These are phyloP conservation scores for Tiliqua scincoides DNA, from an alignment of 2,113 vertebrate genomes.

Conservation along the genomic window DNA sequence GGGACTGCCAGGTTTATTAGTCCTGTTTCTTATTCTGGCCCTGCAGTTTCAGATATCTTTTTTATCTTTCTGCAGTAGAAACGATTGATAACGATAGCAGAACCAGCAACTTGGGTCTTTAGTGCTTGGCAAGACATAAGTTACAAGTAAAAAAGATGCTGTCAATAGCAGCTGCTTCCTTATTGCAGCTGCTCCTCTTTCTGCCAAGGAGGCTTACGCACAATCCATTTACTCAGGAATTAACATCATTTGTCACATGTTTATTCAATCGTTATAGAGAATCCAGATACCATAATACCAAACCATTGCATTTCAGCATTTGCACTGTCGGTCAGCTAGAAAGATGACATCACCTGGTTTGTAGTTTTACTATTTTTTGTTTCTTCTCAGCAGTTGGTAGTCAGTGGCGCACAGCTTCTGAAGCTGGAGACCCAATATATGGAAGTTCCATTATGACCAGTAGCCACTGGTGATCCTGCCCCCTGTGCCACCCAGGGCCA, in stretches of 20 bases:
- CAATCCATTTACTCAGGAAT: neutral
- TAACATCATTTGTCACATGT: neutral
- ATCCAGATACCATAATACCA: neutral
- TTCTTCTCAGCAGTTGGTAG: too few relatives aligned
- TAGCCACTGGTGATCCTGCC: too few relatives aligned
- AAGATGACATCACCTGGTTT: too few relatives aligned
- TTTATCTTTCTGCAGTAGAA: neutral
- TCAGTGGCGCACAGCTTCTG: too few relatives aligned
- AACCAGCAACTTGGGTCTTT: accelerated
- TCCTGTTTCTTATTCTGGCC: neutral
- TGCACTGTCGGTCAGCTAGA: too few relatives aligned
- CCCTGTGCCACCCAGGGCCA: too few relatives aligned
- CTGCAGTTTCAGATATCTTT: neutral
- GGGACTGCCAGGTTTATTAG: neutral
- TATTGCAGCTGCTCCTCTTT: neutral
- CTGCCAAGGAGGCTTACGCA: neutral
- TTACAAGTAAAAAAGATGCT: neutral
- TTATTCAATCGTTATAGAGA: too few relatives aligned
- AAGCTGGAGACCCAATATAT: too few relatives aligned
- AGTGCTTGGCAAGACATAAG: neutral
- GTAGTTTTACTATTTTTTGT: neutral
- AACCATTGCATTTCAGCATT: neutral
- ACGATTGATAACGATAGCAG: neutral
- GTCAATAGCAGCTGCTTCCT: neutral
- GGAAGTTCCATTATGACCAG: too few relatives aligned